A percentile compares a stretch with the other conserved stretches of the same genome.
Evolutionary conservation across 2,888 invertebrate species (phyloP).

Genomic region (Hypselothyrea guttata): DNA sequence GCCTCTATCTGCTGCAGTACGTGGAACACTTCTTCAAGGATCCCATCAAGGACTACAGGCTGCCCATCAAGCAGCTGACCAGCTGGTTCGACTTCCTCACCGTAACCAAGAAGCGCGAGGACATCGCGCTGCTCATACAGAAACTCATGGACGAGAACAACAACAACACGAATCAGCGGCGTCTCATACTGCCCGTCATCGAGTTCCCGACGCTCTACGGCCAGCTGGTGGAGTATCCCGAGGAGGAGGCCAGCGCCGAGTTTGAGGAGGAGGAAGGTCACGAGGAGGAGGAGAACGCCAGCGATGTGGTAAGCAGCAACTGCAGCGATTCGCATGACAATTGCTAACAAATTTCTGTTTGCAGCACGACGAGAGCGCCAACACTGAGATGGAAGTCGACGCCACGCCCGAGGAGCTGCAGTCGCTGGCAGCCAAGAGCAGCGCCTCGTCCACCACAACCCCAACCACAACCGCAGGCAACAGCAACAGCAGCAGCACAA

Average conservation of each 20-base stretch:
- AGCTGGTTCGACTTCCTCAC: slow-evolving; percentile 94
- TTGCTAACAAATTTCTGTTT: too few relatives aligned
- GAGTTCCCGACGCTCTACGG: slow-evolving; percentile 90
- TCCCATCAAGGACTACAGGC: slow-evolving; percentile 90
- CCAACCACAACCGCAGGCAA: slow-evolving; percentile 26
- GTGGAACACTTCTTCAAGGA: slow-evolving; percentile 97
- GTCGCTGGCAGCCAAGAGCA: slow-evolving; percentile 39
- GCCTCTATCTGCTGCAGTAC: slow-evolving; percentile 96
- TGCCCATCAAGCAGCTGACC: slow-evolving; percentile 91
- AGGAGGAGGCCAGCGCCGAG: slow-evolving; percentile 84
- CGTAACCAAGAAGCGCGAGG: slow-evolving; percentile 93
- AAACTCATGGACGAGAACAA: slow-evolving; percentile 89
- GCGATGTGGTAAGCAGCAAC: slow-evolving; percentile 73
- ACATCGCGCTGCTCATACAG: slow-evolving; percentile 91
- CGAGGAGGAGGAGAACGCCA: slow-evolving; percentile 83
- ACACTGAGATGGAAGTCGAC: slow-evolving; percentile 70
- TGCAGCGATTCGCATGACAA: too few relatives aligned
- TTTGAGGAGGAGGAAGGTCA: slow-evolving; percentile 84
- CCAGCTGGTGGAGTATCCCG: slow-evolving; percentile 85
- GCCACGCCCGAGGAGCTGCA: slow-evolving; percentile 59
- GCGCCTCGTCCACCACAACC: slow-evolving; percentile 31
- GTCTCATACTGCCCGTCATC: slow-evolving; percentile 87
- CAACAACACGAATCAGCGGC: slow-evolving; percentile 84
- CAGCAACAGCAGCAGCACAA: slow-evolving; percentile 33
- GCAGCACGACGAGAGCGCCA: slow-evolving; percentile 71